Evolutionary conservation across 2,888 invertebrate species (phyloP).

Genomic region (Thymelicus lineola): DNA sequence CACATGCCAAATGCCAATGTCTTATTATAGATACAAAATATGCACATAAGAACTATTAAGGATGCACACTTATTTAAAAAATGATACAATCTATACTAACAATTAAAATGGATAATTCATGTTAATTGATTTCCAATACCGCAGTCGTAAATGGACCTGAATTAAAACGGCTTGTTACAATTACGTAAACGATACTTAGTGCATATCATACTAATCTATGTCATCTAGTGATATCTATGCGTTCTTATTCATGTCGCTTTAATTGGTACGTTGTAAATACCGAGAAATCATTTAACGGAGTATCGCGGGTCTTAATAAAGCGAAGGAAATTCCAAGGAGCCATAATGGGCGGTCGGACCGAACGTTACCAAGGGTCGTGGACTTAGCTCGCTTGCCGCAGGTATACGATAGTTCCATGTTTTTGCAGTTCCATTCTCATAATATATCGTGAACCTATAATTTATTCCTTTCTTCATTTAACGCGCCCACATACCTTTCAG

Average conservation of each 20-base stretch:
- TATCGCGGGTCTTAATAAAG: constrained; percentile 52
- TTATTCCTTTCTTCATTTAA: constrained; percentile 59
- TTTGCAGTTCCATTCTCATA: constrained; percentile 60
- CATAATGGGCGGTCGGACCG: constrained; percentile 55
- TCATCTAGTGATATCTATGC: constrained; percentile 5
- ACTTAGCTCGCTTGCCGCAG: constrained; percentile 48
- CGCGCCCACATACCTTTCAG: constrained; percentile 53
- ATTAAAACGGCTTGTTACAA: neutral
- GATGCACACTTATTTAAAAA: too few relatives aligned
- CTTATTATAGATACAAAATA: too few relatives aligned
- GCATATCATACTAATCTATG: neutral
- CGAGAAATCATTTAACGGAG: constrained; percentile 52
- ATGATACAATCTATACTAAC: neutral
- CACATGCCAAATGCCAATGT: too few relatives aligned
- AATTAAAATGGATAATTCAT: neutral
- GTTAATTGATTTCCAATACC: constrained; percentile 6
- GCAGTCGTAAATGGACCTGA: neutral
- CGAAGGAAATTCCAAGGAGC: constrained; percentile 57
- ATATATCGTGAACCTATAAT: constrained; percentile 52
- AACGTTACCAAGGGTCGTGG: constrained; percentile 53
- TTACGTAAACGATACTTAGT: constrained; percentile 5
- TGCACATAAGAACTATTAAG: too few relatives aligned
- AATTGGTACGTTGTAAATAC: constrained; percentile 45
- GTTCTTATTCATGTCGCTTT: constrained; percentile 29
- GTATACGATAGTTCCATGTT: constrained; percentile 50